Conservation (phyloP, 2,113 vertebrate genomes). For the Mormoops blainvillei region DNA sequence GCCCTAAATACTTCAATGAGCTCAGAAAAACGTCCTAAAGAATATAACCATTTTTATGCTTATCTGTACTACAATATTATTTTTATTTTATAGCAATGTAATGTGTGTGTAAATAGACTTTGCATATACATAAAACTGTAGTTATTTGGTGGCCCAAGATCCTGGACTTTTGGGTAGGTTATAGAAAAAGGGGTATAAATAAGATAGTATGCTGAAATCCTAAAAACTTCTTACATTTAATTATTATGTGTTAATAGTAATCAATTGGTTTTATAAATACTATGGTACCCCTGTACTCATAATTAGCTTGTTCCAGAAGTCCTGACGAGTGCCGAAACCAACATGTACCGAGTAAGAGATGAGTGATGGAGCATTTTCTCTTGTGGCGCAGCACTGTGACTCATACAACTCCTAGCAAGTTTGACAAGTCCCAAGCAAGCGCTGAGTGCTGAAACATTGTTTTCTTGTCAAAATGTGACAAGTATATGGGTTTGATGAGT, state of each 20-base stretch:
- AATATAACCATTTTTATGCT: neutral
- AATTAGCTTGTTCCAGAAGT: too few relatives aligned
- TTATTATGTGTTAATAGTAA: neutral
- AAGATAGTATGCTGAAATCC: neutral
- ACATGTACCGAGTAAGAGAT: too few relatives aligned
- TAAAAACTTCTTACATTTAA: neutral
- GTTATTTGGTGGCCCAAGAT: neutral
- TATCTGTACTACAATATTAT: neutral
- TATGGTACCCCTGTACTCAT: too few relatives aligned
- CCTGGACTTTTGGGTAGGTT: neutral
- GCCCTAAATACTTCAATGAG: neutral
- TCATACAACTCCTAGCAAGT: too few relatives aligned
- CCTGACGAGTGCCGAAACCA: too few relatives aligned
- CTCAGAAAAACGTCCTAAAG: neutral
- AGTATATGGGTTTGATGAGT: too few relatives aligned
- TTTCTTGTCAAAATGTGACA: too few relatives aligned
- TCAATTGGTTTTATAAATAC: neutral
- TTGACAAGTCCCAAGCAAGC: too few relatives aligned
- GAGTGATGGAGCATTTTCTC: too few relatives aligned
- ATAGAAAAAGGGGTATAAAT: neutral
- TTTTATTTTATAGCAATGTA: neutral
- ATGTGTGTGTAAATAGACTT: neutral
- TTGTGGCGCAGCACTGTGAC: too few relatives aligned
- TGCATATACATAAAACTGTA: neutral
- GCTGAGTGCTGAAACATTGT: too few relatives aligned